Evolutionary conservation across 2,113 vertebrate genomes (phyloP).

Genomic region (Urocolius indicus): DNA sequence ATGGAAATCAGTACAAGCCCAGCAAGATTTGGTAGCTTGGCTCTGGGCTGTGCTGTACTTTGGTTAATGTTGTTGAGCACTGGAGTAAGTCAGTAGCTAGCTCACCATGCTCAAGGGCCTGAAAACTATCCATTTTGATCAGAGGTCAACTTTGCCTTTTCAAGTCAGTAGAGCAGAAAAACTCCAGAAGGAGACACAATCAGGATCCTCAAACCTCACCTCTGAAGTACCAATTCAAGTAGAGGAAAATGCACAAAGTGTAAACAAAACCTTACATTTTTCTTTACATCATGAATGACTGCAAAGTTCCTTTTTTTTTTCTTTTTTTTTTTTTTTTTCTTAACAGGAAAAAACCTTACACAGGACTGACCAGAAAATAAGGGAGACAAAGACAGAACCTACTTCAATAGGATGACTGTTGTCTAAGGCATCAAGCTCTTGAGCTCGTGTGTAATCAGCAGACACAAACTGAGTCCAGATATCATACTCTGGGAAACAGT

Average conservation of each 20-base stretch:
- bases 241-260: not conserved
- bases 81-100: not conserved
- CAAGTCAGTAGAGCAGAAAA: not conserved
- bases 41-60: not conserved
- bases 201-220: not conserved
- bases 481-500: slow-evolving; percentile 98
- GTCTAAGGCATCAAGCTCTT: slow-evolving; percentile 96
- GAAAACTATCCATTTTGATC: not conserved
- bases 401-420: slow-evolving; percentile 99
- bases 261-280: not conserved
- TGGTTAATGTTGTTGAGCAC: not conserved
- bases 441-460: slow-evolving; percentile 95
- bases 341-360: not conserved
- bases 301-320: not conserved
- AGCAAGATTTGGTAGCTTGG: not conserved
- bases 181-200: not conserved
- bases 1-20: not conserved
- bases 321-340: not conserved
- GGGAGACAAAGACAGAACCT: not conserved
- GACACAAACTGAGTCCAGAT: slow-evolving; percentile 99
- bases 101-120: not conserved
- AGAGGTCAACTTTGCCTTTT: not conserved
- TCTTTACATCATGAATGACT: fast-evolving
- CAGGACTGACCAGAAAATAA: not conserved
- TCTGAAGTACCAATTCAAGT: not conserved